A percentile compares a stretch with the other conserved stretches of the same genome.
phyloP scores from a whole-genome alignment of 2,888 invertebrate genomes.

The Ectropis crepuscularia region DNA sequence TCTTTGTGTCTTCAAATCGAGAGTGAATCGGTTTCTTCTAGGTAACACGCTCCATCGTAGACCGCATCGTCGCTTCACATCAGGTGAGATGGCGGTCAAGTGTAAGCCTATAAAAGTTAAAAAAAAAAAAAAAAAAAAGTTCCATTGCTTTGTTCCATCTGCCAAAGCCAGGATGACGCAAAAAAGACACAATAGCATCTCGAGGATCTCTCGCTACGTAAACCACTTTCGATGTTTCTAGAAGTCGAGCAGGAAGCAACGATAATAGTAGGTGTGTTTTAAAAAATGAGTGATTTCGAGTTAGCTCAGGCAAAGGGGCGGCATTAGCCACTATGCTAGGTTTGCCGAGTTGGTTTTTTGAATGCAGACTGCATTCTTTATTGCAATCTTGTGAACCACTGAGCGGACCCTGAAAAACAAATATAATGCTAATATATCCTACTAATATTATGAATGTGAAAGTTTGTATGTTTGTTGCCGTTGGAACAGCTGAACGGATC shows the following conservation, averaged over 20 bases:
- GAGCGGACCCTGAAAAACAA: background rate
- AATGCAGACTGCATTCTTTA: background rate
- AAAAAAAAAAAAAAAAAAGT: conserved; percentile 86
- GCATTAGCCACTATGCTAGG: conserved; percentile 64
- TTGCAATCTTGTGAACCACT: background rate
- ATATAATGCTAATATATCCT: too few relatives aligned
- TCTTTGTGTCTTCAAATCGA: too few relatives aligned
- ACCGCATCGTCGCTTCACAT: too few relatives aligned
- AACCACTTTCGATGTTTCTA: conserved; percentile 83
- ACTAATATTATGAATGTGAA: too few relatives aligned
- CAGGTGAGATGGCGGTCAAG: too few relatives aligned
- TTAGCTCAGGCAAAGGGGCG: background rate
- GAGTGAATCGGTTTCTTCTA: too few relatives aligned
- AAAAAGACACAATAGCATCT: conserved; percentile 91
- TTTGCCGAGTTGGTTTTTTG: conserved; percentile 34
- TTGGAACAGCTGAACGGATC: too few relatives aligned
- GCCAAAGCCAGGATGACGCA: too few relatives aligned
- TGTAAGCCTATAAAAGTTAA: too few relatives aligned
- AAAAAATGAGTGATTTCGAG: conserved; percentile 36
- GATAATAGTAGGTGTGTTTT: conserved; percentile 88
- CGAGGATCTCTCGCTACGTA: conserved; percentile 92
- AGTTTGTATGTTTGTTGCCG: too few relatives aligned
- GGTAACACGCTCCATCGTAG: too few relatives aligned
- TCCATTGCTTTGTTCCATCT: too few relatives aligned
- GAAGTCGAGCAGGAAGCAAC: conserved; percentile 84